Evolutionary conservation across 92 coral and sea anemone genomes (phyloP).

Genomic region (Chrysogorgia sp.): DNA sequence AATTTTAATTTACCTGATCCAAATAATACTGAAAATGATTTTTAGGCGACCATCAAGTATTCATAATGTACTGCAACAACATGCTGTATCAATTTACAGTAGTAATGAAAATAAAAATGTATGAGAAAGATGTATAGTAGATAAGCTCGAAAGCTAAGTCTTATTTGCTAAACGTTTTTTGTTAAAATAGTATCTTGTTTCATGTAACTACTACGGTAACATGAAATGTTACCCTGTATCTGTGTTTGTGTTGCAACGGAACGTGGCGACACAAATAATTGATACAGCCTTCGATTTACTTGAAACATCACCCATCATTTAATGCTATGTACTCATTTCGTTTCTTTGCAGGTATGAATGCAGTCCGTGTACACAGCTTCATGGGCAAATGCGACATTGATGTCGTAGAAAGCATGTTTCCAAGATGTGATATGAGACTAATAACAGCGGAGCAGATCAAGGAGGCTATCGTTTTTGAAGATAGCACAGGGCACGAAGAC

Average conservation of each 20-base stretch:
- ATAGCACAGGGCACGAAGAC: slow-evolving; percentile 14
- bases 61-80: too few species aligned
- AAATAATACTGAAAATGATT: not conserved
- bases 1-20: not conserved
- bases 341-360: slow-evolving; percentile 31
- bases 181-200: too few species aligned
- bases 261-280: not conserved
- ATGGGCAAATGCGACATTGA: slow-evolving; percentile 28
- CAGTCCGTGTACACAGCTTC: slow-evolving; percentile 4
- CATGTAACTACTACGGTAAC: too few species aligned
- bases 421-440: not conserved
- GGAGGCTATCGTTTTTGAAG: slow-evolving; percentile 30
- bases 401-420: slow-evolving; percentile 11
- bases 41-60: slow-evolving; percentile 1
- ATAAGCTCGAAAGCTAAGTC: too few species aligned
- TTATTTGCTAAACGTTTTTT: too few species aligned
- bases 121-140: too few species aligned
- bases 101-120: too few species aligned
- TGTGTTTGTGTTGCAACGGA: too few species aligned
- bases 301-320: not conserved
- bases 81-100: too few species aligned
- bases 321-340: not conserved
- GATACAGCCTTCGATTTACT: not conserved
- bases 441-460: slow-evolving; percentile 22
- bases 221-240: too few species aligned